Evolutionary conservation across 2,888 invertebrate species (phyloP), one percentile per base, ranked within the genome.

Genomic region (Heliconius hortense): DNA sequence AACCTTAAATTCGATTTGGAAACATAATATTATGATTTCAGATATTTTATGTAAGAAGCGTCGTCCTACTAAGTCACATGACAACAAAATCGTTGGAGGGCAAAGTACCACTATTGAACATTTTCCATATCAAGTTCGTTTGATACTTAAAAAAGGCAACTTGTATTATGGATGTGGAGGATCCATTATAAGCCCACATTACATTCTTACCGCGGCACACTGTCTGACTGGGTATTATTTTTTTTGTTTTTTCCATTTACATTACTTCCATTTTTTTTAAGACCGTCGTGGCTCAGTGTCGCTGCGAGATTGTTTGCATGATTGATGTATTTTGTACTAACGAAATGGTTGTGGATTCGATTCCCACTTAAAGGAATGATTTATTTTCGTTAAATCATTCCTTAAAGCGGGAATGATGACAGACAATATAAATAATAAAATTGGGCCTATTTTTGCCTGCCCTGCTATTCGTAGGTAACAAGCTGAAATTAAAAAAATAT

Each of bases 121-220:
- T 43, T 84, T 84, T 39, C 92, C 93, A 0, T 88, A 91, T 80
- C 92, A 92, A 80, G 89, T 85, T 1, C 90, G 89, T 70, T 70
- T 94, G 70, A 59, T 92, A 60, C 79, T 88, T 4, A 79, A 80
- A 15, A 79, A 80, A 64, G 82, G 84, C 35, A 85, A 86, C 0
- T 74, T 43, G 11, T 0, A 81, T 85, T 79, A 90, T 83, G 76
- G 86, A 86, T 94, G 94, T 78, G 94, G 93, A 4, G 94, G 93
- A 0, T 89, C 91, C 10, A 91, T 94, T 77, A 82, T 94, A 66
- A 89, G 82, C 72, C 28, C 63, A 1, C 76, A 80, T 18, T 84
- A 84, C 74, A 81, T 94, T 7, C 78, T 94, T 5, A 92, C 93
- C 3, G 94, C 94, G 28, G 94, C 93, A 4, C 94, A 94, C 82